Evolutionary conservation across 2,113 vertebrate genomes (phyloP), one percentile per base, ranked within the genome.

Genomic region (Megaptera novaeangliae): DNA sequence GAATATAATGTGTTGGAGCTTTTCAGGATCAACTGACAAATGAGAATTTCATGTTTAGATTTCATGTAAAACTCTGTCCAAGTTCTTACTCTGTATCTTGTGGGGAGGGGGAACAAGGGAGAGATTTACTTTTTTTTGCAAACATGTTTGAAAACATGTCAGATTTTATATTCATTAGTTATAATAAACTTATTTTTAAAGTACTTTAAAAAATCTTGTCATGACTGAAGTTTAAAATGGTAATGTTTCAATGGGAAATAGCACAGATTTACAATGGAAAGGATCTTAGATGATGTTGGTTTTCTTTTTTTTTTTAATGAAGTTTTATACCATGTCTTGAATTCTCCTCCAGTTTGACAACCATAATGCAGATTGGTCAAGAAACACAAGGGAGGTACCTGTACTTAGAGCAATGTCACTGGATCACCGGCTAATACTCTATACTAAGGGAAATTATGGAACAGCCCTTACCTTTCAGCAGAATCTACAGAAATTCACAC

Each of bases 361-460:
- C 96, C 98, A 98, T 85, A 98, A 78, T 8, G 99, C 98, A 6
- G 99, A 99, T 18, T 99, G 99, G 99, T 78, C 98, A 46, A 99
- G 59, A 97, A 99, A 99, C 97, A 99, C 98, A 18, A 98, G 99
- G 34, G 99, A 98, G 8, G 0, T 96, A 0, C 96, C 97, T 2
- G 92, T 99, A 92, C 99, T 99, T 59, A 98, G 12, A 2, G 61
- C 98, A 1, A 98, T 98, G 66, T 97, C 98, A 0, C n/a, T 99
- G 39, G 95, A 98, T 0, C 98, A 97, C 80, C 99, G 99, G 99
- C 6, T 99, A 0, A 5, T 99, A 20, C 52, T 99, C 55, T 98
- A 97, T 91, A 98, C 99, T 0, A 96, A 97, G 1, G 98, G 98
- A 8, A 99, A 99, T 57, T 7, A 31, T 6, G 98, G 97, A 0